Percentiles rank a stretch among this genome's conserved stretches.
Evolutionary conservation across 2,888 invertebrate species (phyloP).

Genomic region (Muscina levida): DNA sequence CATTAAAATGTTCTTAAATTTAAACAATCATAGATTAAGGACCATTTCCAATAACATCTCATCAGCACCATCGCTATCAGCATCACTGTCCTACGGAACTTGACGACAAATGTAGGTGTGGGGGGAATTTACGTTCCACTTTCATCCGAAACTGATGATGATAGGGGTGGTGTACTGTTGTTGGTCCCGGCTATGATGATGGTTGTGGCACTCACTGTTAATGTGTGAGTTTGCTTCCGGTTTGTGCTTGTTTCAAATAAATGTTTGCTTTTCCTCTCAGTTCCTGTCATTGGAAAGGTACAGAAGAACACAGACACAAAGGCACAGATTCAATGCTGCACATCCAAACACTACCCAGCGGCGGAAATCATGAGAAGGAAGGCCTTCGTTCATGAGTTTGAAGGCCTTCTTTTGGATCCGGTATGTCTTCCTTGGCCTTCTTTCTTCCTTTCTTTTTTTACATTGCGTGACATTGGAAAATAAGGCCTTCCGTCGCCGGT

Average conservation of each 20-base stretch:
- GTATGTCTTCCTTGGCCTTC: no score
- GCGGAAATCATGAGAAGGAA: no score
- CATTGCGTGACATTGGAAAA: no score
- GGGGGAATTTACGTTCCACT: neutral
- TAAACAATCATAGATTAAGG: constrained; percentile 18
- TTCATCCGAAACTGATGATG: no score
- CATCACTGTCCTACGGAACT: neutral
- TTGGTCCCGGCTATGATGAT: neutral
- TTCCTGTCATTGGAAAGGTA: constrained; percentile 39
- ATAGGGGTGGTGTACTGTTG: neutral
- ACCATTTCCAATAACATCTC: constrained; percentile 27
- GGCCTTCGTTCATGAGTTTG: no score
- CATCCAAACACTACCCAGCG: neutral
- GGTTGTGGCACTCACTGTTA: neutral
- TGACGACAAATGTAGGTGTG: no score
- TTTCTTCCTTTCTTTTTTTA: no score
- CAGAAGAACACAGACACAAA: neutral
- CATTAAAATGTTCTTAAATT: constrained; percentile 33
- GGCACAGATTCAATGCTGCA: neutral
- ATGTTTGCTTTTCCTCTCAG: constrained; percentile 58
- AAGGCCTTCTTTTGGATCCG: no score
- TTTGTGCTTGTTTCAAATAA: constrained; percentile 61
- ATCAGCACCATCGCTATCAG: constrained; percentile 5
- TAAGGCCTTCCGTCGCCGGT: no score
- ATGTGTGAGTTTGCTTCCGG: constrained; percentile 52